phyloP scores from a whole-genome alignment of 2,888 invertebrate genomes.

The Polyommatus iphigenia region DNA sequence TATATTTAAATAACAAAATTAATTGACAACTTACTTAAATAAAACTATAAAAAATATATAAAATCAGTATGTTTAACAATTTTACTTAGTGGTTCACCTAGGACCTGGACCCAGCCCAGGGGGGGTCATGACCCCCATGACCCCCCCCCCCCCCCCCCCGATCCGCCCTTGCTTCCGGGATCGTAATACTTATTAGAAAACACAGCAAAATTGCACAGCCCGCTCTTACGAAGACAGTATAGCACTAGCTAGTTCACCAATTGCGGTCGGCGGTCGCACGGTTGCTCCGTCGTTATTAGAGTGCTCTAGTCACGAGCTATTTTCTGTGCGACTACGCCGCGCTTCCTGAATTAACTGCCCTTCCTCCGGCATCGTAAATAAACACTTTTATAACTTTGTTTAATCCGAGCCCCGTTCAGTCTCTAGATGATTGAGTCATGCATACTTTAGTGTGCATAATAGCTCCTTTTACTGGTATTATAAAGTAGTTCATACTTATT shows the following conservation, averaged over 20 bases:
- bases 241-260: not conserved
- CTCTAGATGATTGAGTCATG: conserved; percentile 15
- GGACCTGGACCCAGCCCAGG: too few relatives aligned
- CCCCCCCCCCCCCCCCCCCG: too few relatives aligned
- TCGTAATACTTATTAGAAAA: too few relatives aligned
- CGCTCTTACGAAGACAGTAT: too few relatives aligned
- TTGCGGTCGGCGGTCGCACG: not conserved
- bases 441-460: conserved; percentile 1
- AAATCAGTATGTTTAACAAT: too few relatives aligned
- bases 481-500: not conserved
- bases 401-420: conserved; percentile 44
- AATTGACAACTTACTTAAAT: too few relatives aligned
- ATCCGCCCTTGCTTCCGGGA: too few relatives aligned
- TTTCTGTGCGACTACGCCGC: conserved; percentile 40
- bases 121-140: too few relatives aligned
- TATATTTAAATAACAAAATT: too few relatives aligned
- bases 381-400: conserved; percentile 56
- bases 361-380: conserved; percentile 59
- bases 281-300: not conserved
- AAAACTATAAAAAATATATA: too few relatives aligned
- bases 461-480: not conserved
- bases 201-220: too few relatives aligned
- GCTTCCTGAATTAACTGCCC: conserved; percentile 51
- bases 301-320: conserved; percentile 25
- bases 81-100: too few relatives aligned